Evolutionary conservation across 1,140 invertebrate species (phyloP).

Genomic region (Camponotus floridanus): DNA sequence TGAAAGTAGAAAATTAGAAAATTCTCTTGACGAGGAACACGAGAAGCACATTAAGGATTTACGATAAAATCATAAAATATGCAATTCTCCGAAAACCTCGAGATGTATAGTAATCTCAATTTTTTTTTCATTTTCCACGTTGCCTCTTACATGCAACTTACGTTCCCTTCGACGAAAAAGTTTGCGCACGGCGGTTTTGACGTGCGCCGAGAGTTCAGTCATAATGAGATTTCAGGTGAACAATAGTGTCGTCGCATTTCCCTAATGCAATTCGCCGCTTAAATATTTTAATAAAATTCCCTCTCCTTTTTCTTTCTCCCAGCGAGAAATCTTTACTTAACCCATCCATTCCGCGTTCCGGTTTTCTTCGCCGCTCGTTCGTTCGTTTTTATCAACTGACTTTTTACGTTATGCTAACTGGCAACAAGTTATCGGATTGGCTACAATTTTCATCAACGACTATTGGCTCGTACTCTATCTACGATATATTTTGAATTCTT

Average conservation of each 20-base stretch:
- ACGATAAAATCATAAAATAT: conserved; percentile 25
- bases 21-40: conserved; percentile 54
- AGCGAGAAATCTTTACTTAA: conserved; percentile 68
- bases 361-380: conserved; percentile 45
- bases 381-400: conserved; percentile 28
- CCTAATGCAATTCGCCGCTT: conserved; percentile 83
- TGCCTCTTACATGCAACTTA: conserved; percentile 10
- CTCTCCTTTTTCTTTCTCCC: conserved; percentile 48
- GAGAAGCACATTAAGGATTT: conserved; percentile 59
- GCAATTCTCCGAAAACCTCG: conserved; percentile 60
- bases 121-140: conserved; percentile 6
- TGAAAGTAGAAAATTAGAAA: neutral
- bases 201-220: conserved; percentile 59
- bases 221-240: conserved; percentile 81
- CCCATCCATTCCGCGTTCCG: conserved; percentile 57
- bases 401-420: conserved; percentile 68
- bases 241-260: conserved; percentile 79
- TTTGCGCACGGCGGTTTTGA: conserved; percentile 68
- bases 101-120: conserved; percentile 31
- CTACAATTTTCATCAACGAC: neutral
- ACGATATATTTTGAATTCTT: neutral
- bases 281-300: conserved; percentile 84
- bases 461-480: conserved; percentile 7
- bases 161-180: conserved; percentile 69
- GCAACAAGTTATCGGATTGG: conserved; percentile 64